Conservation (phyloP, 2,113 vertebrate genomes). For the Myotis brandtii region DNA sequence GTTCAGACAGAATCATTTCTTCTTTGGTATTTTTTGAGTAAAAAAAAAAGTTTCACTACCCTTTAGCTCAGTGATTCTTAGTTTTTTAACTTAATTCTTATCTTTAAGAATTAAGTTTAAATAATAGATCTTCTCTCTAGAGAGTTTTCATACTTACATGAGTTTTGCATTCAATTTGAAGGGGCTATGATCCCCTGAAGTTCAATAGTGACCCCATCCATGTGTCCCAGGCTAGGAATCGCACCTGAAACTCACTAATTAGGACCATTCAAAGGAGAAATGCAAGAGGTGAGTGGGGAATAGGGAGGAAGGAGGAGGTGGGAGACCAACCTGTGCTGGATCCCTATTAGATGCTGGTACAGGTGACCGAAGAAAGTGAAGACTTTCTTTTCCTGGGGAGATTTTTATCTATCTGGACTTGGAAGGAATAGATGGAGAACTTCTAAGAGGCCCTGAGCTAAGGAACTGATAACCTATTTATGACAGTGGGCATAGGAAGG, state of each 20-base stretch:
- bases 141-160: not conserved
- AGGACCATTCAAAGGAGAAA: constrained; percentile 6
- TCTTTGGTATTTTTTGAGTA: not conserved
- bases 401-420: not conserved
- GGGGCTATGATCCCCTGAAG: not conserved
- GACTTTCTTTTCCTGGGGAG: not conserved
- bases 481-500: not conserved
- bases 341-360: not conserved
- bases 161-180: constrained; percentile 34
- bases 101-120: constrained; percentile 26
- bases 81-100: constrained; percentile 6
- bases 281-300: not conserved
- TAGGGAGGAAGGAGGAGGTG: not conserved
- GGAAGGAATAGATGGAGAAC: not conserved
- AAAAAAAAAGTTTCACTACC: constrained; percentile 5
- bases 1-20: not conserved
- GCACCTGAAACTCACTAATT: not conserved
- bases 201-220: not conserved
- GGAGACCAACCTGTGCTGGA: not conserved
- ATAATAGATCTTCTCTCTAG: constrained; percentile 4
- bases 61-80: constrained; percentile 18
- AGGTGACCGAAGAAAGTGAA: not conserved
- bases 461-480: not conserved
- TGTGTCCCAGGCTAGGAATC: not conserved
- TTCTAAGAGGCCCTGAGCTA: not conserved